phyloP scores from a whole-genome alignment of 2,113 vertebrate genomes.

The Bos javanicus region DNA sequence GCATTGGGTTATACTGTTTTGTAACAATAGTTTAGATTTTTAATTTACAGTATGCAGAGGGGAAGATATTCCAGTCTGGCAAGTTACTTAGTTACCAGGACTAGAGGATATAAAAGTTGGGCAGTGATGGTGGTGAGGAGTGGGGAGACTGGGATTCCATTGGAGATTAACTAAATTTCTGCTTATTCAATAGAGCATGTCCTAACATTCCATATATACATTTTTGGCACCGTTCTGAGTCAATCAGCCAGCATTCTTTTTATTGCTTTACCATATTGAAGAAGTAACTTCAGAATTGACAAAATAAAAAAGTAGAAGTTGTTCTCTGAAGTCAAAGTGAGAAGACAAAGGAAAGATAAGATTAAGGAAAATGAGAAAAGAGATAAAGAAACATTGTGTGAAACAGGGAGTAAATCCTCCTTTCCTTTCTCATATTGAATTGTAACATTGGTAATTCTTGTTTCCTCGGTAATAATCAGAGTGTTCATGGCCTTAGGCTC shows the following conservation, averaged over 20 bases:
- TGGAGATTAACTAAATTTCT: conserved; percentile 18
- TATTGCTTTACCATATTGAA: conserved; percentile 12
- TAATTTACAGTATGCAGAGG: not conserved
- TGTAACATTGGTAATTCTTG: not conserved
- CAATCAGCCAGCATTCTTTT: not conserved
- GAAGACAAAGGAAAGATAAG: not conserved
- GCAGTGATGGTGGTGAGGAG: not conserved
- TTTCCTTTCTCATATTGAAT: not conserved
- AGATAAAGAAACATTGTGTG: not conserved
- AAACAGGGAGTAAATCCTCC: not conserved
- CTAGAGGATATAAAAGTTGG: not conserved
- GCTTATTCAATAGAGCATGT: not conserved
- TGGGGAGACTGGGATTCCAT: not conserved
- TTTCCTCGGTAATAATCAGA: not conserved
- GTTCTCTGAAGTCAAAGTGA: not conserved
- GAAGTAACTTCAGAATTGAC: not conserved
- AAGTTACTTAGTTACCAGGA: not conserved
- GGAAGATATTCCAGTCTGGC: not conserved
- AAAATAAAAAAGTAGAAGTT: not conserved
- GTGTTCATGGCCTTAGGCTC: not conserved
- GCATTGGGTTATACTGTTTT: not conserved
- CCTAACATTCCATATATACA: not conserved
- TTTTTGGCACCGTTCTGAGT: not conserved
- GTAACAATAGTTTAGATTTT: not conserved
- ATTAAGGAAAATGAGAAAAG: not conserved